Evolutionary conservation across 2,888 invertebrate species (phyloP).

Genomic region (Pocota personata): DNA sequence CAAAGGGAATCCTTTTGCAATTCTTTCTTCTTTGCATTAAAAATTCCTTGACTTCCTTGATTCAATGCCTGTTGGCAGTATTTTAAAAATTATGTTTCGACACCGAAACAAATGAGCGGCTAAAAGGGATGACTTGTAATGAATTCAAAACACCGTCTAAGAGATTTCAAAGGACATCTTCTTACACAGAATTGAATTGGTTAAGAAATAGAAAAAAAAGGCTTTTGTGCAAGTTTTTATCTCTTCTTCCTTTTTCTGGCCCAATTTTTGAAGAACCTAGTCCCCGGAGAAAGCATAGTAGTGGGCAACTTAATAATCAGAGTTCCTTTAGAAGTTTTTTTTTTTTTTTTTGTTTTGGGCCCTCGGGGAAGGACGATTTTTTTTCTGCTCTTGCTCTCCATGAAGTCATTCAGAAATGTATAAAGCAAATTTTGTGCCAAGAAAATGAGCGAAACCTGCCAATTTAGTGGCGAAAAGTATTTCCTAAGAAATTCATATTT

Average conservation of each 20-base stretch:
- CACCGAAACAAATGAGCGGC: conserved; percentile 40
- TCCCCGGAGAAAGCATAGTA: conserved; percentile 3
- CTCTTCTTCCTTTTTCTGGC: background rate
- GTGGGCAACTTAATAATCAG: conserved; percentile 43
- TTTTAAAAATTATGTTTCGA: conserved; percentile 10
- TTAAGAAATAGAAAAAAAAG: background rate
- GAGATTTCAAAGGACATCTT: conserved; percentile 7
- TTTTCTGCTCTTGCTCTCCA: background rate
- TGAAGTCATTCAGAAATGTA: background rate
- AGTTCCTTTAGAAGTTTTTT: conserved; percentile 7
- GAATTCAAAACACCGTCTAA: conserved; percentile 45
- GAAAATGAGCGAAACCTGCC: conserved; percentile 45
- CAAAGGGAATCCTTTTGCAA: background rate
- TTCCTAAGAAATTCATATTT: conserved; percentile 14
- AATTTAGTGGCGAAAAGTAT: conserved; percentile 37
- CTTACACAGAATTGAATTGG: background rate
- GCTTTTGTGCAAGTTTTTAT: conserved; percentile 7
- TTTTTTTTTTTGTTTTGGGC: background rate
- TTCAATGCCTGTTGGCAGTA: background rate
- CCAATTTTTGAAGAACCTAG: conserved; percentile 4
- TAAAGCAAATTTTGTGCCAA: conserved; percentile 2
- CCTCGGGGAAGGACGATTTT: conserved; percentile 1
- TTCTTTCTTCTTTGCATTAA: background rate
- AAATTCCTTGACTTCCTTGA: conserved; percentile 19
- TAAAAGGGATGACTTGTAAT: conserved; percentile 26